A percentile compares a stretch with the other conserved stretches of the same genome.
These are phyloP conservation scores for Philotrypesis tridentata DNA, from an alignment of 1,140 invertebrate species.

Conservation along the genomic window DNA sequence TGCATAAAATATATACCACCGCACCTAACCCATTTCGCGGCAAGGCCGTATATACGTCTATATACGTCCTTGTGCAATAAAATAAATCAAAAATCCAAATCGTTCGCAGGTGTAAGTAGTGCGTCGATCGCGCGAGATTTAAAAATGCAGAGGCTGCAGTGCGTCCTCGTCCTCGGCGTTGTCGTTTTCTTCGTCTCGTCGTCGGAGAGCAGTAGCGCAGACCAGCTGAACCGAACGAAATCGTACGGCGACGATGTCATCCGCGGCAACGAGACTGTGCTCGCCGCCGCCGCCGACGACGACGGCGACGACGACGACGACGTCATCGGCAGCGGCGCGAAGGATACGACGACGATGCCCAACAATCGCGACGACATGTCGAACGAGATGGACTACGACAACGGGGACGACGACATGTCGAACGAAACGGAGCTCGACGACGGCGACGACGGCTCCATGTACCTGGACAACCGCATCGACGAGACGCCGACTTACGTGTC, in stretches of 20 bases:
- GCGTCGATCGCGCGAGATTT: background rate
- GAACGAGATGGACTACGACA: background rate
- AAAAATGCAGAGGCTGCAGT: background rate
- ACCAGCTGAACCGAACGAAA: no score
- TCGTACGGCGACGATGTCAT: no score
- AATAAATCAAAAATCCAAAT: background rate
- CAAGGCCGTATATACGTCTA: background rate
- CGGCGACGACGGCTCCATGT: background rate
- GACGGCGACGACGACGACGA: no score
- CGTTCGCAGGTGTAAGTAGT: background rate
- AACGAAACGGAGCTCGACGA: background rate
- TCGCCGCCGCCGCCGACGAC: no score
- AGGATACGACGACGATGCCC: no score
- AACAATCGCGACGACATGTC: no score
- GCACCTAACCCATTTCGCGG: background rate
- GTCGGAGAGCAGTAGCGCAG: no score
- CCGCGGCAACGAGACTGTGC: no score
- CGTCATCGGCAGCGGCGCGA: no score
- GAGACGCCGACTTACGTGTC: constrained; percentile 33
- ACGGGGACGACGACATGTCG: background rate
- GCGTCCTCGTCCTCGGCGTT: background rate
- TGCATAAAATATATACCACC: no score
- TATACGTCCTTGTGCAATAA: background rate
- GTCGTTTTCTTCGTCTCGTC: background rate
- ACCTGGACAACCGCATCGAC: constrained; percentile 34